Conservation (phyloP, 2,113 vertebrate species). For the Caracal caracal region DNA sequence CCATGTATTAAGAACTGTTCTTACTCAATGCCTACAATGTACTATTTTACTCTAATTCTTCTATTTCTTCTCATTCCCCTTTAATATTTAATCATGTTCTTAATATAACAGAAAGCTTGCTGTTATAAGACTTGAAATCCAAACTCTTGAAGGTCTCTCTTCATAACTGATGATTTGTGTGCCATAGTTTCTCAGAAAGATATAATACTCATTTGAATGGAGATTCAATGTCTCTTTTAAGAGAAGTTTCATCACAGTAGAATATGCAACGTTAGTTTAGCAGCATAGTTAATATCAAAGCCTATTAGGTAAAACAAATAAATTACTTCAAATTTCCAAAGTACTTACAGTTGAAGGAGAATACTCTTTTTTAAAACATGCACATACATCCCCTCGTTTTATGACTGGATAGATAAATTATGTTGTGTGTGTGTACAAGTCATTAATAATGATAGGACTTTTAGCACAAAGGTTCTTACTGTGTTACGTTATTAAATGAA, state of each 20-base stretch:
- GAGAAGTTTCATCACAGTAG: not conserved
- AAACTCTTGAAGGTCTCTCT: not conserved
- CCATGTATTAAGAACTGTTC: not conserved
- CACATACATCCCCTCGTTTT: not conserved
- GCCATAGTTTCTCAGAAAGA: not conserved
- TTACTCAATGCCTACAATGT: not conserved
- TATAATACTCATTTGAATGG: not conserved
- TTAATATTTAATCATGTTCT: not conserved
- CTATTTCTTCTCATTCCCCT: not conserved
- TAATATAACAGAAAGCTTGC: not conserved
- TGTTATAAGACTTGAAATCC: not conserved
- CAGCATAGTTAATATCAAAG: not conserved
- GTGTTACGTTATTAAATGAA: slow-evolving; percentile 13
- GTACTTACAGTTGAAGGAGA: not conserved
- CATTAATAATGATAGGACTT: not conserved
- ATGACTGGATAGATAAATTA: not conserved
- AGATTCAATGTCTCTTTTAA: not conserved
- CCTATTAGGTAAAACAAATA: not conserved
- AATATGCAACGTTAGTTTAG: not conserved
- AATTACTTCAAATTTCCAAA: not conserved
- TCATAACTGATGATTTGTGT: not conserved
- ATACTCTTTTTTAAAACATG: not conserved
- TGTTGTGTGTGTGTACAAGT: not conserved
- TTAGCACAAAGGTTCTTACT: not conserved
- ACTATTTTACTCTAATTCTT: not conserved